A percentile compares a stretch with the other conserved stretches of the same genome.
Evolutionary conservation across 2,113 vertebrate genomes (phyloP).

Genomic region (Caloenas nicobarica): DNA sequence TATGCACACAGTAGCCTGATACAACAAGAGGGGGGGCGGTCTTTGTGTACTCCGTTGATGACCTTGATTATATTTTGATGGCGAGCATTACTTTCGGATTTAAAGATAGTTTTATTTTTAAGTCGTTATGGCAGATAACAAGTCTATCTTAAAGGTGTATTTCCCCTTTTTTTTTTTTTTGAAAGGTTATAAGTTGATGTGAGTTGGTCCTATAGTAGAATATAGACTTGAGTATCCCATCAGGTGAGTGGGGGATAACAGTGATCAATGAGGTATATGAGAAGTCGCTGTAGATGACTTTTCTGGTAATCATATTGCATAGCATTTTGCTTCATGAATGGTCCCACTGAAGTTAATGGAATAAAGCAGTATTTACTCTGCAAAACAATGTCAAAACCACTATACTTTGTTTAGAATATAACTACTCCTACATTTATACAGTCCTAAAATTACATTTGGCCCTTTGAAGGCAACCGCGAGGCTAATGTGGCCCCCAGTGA

Average conservation of each 20-base stretch:
- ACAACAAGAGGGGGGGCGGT: not conserved
- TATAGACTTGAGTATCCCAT: not conserved
- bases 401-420: not conserved
- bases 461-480: no score
- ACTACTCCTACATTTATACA: no score
- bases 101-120: not conserved
- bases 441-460: no score
- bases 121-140: not conserved
- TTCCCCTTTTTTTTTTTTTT: not conserved
- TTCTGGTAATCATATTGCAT: not conserved
- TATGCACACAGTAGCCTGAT: rapidly evolving
- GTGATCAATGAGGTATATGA: rapidly evolving
- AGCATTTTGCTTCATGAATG: not conserved
- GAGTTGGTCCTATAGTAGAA: not conserved
- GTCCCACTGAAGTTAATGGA: not conserved
- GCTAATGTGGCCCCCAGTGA: no score
- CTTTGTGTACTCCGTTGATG: not conserved
- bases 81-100: not conserved
- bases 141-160: not conserved
- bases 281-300: not conserved
- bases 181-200: not conserved
- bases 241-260: not conserved
- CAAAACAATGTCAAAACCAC: not conserved
- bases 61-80: not conserved
- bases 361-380: not conserved